These are phyloP conservation scores for Calephelis perditalis DNA, from an alignment of 2,888 invertebrate species.

Conservation along the genomic window DNA sequence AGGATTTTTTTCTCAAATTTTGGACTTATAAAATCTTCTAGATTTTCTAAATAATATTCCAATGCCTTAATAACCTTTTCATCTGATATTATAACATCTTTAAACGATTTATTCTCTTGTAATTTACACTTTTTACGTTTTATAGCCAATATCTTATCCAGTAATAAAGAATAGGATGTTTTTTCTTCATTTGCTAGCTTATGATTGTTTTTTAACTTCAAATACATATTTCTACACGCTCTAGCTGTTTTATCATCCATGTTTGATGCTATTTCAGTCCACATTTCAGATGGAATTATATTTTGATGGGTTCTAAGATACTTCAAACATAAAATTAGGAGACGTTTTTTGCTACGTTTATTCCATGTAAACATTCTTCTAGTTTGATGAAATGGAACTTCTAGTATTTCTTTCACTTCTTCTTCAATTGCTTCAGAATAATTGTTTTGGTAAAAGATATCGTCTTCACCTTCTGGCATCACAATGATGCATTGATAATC, in stretches of 20 bases:
- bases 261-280: conserved; percentile 51
- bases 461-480: conserved; percentile 54
- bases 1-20: conserved; percentile 59
- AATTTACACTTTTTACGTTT: conserved; percentile 44
- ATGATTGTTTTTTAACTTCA: conserved; percentile 47
- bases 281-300: conserved; percentile 51
- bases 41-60: conserved; percentile 53
- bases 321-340: conserved; percentile 52
- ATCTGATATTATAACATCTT: conserved; percentile 45
- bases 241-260: conserved; percentile 43
- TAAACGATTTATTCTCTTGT: conserved; percentile 42
- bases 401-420: conserved; percentile 15
- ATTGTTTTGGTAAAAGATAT: conserved; percentile 38
- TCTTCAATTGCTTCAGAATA: conserved; percentile 23
- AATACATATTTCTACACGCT: conserved; percentile 53
- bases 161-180: conserved; percentile 38
- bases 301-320: conserved; percentile 47
- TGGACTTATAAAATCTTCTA: conserved; percentile 60
- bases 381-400: conserved; percentile 22
- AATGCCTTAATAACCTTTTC: conserved; percentile 50
- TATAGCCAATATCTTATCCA: conserved; percentile 48
- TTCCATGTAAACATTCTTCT: conserved; percentile 46
- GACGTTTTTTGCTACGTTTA: conserved; percentile 45
- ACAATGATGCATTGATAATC: conserved; percentile 68
- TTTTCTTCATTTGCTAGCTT: conserved; percentile 32